phyloP scores from a whole-genome alignment of 2,113 vertebrate genomes.

The Rostratula benghalensis region DNA sequence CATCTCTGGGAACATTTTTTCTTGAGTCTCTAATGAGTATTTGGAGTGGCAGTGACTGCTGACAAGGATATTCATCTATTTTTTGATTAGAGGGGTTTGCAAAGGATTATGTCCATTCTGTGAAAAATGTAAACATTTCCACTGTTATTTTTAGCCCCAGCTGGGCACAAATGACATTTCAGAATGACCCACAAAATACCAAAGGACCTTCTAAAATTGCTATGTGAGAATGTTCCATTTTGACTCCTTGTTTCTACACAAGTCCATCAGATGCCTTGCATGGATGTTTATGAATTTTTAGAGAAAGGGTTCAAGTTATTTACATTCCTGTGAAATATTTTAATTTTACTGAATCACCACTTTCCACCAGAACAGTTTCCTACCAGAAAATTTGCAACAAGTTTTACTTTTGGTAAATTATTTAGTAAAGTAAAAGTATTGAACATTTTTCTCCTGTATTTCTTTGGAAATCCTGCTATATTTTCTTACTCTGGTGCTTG shows the following conservation, averaged over 20 bases:
- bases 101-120: neutral
- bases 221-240: neutral
- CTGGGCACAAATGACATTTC: neutral
- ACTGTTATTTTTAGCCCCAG: neutral
- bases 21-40: neutral
- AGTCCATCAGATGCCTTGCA: neutral
- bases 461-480: neutral
- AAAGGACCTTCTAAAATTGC: neutral
- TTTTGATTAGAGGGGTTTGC: neutral
- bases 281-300: neutral
- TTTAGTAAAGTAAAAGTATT: too few species aligned
- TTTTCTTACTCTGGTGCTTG: neutral
- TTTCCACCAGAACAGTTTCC: neutral
- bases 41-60: neutral
- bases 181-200: neutral
- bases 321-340: neutral
- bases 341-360: neutral
- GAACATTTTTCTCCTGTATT: neutral
- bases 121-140: neutral
- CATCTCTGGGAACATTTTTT: neutral
- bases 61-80: neutral
- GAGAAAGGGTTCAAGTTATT: neutral
- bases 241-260: neutral
- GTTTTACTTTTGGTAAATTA: neutral
- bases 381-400: neutral